These are phyloP conservation scores for Smutsia gigantea DNA, from an alignment of 2,797 vertebrate genomes.

Conservation along the genomic window DNA sequence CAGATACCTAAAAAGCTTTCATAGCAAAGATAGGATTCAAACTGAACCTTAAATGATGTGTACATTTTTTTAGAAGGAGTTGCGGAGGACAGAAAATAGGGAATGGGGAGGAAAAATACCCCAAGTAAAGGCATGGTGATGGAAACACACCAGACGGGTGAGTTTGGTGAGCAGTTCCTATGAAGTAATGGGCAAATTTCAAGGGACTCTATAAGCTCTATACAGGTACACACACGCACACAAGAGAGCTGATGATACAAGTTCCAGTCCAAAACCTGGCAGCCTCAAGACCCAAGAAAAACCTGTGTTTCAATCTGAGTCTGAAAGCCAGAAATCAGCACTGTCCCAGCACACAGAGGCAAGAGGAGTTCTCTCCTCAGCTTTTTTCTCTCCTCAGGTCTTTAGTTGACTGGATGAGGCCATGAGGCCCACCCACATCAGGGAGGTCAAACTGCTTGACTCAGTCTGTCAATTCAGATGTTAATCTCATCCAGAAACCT, in stretches of 20 bases:
- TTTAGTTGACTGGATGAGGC: neutral
- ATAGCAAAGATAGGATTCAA: neutral
- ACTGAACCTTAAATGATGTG: neutral
- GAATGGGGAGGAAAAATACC: neutral
- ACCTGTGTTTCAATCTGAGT: neutral
- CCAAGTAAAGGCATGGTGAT: neutral
- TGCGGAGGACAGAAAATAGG: neutral
- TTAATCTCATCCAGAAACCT: neutral
- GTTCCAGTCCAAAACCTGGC: neutral
- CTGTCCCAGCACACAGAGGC: neutral
- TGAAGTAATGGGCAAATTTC: neutral
- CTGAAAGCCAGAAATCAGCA: neutral
- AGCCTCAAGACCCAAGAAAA: neutral
- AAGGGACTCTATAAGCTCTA: neutral
- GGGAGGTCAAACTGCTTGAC: neutral
- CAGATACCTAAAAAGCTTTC: neutral
- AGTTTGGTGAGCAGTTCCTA: neutral
- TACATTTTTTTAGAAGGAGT: neutral
- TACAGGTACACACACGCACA: neutral
- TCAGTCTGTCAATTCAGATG: neutral
- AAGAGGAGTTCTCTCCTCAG: neutral
- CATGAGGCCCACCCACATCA: neutral
- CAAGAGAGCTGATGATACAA: fast-evolving
- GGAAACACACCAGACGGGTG: neutral
- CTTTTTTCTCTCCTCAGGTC: neutral